These are phyloP conservation scores for Platanista minor DNA, from an alignment of 2,113 vertebrate genomes.

Conservation along the genomic window DNA sequence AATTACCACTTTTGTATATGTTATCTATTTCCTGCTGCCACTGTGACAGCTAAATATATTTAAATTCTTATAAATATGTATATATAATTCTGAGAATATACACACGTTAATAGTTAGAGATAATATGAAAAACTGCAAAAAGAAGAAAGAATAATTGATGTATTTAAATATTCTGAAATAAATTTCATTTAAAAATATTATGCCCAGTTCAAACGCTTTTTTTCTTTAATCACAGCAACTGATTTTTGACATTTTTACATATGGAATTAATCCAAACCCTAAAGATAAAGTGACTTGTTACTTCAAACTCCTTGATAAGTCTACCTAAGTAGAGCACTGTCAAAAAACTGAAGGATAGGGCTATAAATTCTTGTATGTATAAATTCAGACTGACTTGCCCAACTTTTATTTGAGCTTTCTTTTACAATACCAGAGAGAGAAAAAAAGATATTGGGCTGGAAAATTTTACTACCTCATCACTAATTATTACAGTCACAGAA, in stretches of 20 bases:
- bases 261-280: slow-evolving; percentile 63
- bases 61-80: neutral
- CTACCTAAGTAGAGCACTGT: neutral
- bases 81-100: neutral
- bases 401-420: neutral
- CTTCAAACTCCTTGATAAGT: slow-evolving; percentile 58
- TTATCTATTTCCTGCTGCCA: neutral
- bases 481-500: neutral
- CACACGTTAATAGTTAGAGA: neutral
- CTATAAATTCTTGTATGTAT: neutral
- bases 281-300: slow-evolving; percentile 71
- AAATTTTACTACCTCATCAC: neutral
- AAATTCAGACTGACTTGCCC: neutral
- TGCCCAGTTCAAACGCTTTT: slow-evolving; percentile 43
- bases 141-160: slow-evolving; percentile 31
- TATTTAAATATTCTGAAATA: slow-evolving; percentile 63
- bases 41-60: neutral
- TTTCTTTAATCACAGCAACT: slow-evolving; percentile 71
- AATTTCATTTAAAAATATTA: slow-evolving; percentile 59
- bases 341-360: neutral
- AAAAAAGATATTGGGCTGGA: neutral
- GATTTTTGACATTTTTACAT: slow-evolving; percentile 69
- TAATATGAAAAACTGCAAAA: neutral
- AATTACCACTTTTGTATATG: neutral
- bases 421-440: neutral